phyloP scores from a whole-genome alignment of 2,113 vertebrate genomes.

The Grammomys surdaster region DNA sequence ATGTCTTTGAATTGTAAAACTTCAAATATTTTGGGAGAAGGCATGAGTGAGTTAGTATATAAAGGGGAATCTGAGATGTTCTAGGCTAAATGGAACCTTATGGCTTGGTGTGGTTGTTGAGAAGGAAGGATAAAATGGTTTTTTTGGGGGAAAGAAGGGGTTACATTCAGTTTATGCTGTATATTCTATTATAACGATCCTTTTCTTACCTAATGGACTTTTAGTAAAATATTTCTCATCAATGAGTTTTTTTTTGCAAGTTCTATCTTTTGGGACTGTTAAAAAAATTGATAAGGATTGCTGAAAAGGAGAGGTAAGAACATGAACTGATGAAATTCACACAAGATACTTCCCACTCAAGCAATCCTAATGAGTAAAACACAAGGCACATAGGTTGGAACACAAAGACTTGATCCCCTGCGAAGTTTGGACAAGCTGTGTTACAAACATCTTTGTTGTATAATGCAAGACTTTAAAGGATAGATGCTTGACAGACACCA shows the following conservation, averaged over 20 bases:
- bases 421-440: rapidly evolving
- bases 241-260: not conserved
- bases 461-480: not conserved
- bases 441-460: not conserved
- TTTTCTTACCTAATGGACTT: not conserved
- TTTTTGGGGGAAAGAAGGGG: not conserved
- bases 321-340: not conserved
- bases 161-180: not conserved
- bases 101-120: not conserved
- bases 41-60: not conserved
- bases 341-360: not conserved
- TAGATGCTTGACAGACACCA: not conserved
- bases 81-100: not conserved
- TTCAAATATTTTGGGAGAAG: not conserved
- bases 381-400: not conserved
- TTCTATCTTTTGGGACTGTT: not conserved
- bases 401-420: not conserved
- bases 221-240: slow-evolving; percentile 6
- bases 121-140: not conserved
- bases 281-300: not conserved
- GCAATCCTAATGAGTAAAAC: not conserved
- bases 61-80: not conserved
- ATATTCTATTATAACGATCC: not conserved
- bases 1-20: not conserved
- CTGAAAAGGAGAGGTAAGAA: not conserved